Conservation (phyloP, 2,113 vertebrate species). For the Formicarius rufipectus region DNA sequence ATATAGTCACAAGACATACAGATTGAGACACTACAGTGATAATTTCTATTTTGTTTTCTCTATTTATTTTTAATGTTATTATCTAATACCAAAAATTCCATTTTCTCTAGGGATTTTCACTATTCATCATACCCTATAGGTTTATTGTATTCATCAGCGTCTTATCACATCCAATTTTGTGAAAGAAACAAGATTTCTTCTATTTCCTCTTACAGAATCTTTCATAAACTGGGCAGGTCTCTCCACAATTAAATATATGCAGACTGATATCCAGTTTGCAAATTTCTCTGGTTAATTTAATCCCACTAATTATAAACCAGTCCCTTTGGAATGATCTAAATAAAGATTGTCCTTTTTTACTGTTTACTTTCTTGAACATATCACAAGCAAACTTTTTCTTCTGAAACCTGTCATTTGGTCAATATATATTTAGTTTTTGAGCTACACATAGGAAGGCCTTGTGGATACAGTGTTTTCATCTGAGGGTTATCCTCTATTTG, state of each 20-base stretch:
- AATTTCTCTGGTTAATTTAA: background rate
- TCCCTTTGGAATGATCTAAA: background rate
- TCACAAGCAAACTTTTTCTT: background rate
- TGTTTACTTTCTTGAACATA: background rate
- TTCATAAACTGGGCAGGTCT: background rate
- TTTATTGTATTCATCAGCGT: background rate
- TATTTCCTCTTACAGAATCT: background rate
- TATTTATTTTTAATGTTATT: background rate
- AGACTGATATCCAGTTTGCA: background rate
- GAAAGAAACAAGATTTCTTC: background rate
- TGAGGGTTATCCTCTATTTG: constrained; percentile 52
- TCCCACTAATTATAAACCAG: background rate
- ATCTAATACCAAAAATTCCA: background rate
- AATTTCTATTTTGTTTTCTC: background rate
- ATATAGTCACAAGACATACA: rapidly evolving
- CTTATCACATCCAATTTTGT: background rate
- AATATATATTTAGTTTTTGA: constrained; percentile 1
- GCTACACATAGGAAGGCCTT: background rate
- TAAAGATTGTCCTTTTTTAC: background rate
- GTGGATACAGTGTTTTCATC: background rate
- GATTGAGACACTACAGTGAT: background rate
- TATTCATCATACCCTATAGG: rapidly evolving
- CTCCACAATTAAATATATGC: background rate
- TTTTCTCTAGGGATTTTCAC: background rate
- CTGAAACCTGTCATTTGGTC: background rate